Evolutionary conservation across 2,888 invertebrate genomes (phyloP).

Genomic region (Creontiades dilutus): DNA sequence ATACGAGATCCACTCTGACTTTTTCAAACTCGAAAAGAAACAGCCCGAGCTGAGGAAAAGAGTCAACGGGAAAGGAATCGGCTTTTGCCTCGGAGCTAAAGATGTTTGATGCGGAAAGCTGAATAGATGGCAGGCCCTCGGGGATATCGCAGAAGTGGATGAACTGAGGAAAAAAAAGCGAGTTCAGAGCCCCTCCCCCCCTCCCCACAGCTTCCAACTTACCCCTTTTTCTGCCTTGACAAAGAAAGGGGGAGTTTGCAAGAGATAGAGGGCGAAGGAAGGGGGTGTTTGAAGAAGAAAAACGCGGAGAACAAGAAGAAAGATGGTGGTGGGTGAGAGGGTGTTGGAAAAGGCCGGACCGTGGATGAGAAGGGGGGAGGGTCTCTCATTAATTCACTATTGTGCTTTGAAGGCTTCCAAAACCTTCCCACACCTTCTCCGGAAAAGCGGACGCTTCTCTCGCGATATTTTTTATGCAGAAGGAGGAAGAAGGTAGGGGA

Average conservation of each 20-base stretch:
- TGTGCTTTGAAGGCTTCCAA: constrained; percentile 59
- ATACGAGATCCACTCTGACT: not conserved
- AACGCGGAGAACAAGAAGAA: not conserved
- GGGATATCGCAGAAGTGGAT: constrained; percentile 56
- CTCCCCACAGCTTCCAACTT: constrained; percentile 66
- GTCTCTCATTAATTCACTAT: constrained; percentile 61
- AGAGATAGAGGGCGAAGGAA: not conserved
- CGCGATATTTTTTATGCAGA: constrained; percentile 50
- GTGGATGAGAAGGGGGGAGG: not conserved
- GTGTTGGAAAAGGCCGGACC: not conserved
- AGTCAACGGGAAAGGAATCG: constrained; percentile 43
- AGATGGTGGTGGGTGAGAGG: not conserved
- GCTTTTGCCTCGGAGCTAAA: constrained; percentile 29
- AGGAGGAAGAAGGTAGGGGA: constrained; percentile 6
- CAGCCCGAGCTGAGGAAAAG: not conserved
- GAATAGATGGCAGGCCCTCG: constrained; percentile 17
- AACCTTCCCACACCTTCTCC: constrained; percentile 23
- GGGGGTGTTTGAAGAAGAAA: constrained; percentile 34
- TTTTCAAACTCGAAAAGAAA: constrained; percentile 5
- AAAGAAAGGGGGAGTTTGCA: constrained; percentile 20
- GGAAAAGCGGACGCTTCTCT: constrained; percentile 43
- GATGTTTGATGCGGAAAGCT: constrained; percentile 54
- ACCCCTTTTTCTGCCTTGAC: constrained; percentile 39
- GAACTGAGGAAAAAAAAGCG: constrained; percentile 45
- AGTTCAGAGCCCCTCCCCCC: constrained; percentile 73